These are phyloP conservation scores for Ethmia dodecea DNA, from an alignment of 2,888 invertebrate genomes.

Conservation along the genomic window DNA sequence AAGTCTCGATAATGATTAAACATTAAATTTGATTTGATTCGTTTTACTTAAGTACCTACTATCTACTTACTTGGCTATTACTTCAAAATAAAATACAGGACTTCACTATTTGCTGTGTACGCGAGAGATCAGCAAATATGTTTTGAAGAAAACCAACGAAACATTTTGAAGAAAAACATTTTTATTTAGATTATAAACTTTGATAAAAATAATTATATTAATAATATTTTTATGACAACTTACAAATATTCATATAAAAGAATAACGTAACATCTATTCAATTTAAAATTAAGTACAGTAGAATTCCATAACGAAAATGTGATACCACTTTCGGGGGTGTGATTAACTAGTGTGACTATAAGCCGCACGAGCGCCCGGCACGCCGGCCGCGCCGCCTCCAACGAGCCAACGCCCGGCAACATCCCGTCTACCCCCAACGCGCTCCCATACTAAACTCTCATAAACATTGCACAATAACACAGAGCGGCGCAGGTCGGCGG, in stretches of 20 bases:
- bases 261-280: constrained; percentile 77
- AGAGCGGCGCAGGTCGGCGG: constrained; percentile 29
- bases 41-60: too few relatives aligned
- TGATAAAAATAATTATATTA: constrained; percentile 79
- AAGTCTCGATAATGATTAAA: constrained; percentile 26
- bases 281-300: constrained; percentile 70
- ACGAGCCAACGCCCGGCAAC: background rate
- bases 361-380: constrained; percentile 32
- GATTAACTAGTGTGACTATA: constrained; percentile 73
- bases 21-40: constrained; percentile 27
- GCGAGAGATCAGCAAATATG: too few relatives aligned
- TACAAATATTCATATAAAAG: constrained; percentile 77
- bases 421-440: background rate
- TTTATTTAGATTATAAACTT: constrained; percentile 80
- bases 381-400: constrained; percentile 16
- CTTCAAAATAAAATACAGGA: too few relatives aligned
- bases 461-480: constrained; percentile 53
- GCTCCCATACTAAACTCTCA: constrained; percentile 30
- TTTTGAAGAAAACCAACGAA: constrained; percentile 3
- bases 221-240: constrained; percentile 78
- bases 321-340: constrained; percentile 69
- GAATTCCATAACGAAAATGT: constrained; percentile 70
- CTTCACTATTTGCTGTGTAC: too few relatives aligned
- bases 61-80: too few relatives aligned
- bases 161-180: constrained; percentile 75